Base-by-base conservation (phyloP, 2,797 vertebrate species). In the Halcyon smyrnensis region DNA sequence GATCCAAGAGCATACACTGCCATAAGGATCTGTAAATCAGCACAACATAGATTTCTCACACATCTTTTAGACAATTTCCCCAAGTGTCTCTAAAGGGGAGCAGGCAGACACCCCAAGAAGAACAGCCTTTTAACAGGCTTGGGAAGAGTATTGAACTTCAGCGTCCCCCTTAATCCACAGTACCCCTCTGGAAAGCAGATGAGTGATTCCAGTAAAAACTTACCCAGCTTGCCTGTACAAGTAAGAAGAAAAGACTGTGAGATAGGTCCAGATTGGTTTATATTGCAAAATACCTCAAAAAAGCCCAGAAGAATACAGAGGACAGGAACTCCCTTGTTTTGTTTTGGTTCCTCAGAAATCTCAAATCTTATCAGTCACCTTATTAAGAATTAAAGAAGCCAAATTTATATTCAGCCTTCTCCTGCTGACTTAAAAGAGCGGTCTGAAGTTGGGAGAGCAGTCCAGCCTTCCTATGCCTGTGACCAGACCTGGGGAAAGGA, bases 321-420 rank as follows among this genome's bases (percentile, higher is more conserved):
- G 21, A 56, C 11, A 78, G 65, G 65, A 93, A 65, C 18, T 60
- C 15, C 64, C 17, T 46, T 3, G 1, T 23, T 85, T 76, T 71
- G 14, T 50, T 87, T 89, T 60, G 41, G 32, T 45, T 80, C 46
- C 62, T 24, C 62, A 91, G 69, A 94, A 90, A 86, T 50, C 87
- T 95, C 91, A 68, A 24, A 48, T 41, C 63, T 93, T 81, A 88
- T 69, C 69, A 69, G 13, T 59, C 87, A 94, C 65, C 21, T 91
- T 73, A 82, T 32, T 70, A 90, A 81, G 37, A 86, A 46, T 9
- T 15, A 94, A 89, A 85, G 37, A 69, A 88, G 46, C 14, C 62
- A 93, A 94, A 83, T 57, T 68, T 71, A 73, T 43, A 54, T 18
- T 73, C 62, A 75, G 54, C n/a, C 16, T 76, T 80, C 71, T 89